Evolutionary conservation across 2,888 invertebrate genomes (phyloP).

Genomic region (Eledona agricola): DNA sequence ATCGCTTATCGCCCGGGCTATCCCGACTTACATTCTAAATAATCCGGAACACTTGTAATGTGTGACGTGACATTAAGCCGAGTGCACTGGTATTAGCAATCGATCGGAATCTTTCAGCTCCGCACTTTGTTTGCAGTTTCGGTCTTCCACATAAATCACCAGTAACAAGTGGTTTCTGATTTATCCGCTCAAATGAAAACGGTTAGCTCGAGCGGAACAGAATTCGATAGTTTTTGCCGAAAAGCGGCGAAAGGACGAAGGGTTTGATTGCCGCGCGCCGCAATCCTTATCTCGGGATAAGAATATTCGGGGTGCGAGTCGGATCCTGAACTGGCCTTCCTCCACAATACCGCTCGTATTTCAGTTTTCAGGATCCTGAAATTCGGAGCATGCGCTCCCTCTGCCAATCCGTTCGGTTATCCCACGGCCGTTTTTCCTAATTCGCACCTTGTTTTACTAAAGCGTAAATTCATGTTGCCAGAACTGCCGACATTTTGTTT

Average conservation of each 20-base stretch:
- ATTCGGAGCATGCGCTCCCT: slow-evolving; percentile 49
- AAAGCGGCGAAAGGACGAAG: no score
- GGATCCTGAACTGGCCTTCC: slow-evolving; percentile 50
- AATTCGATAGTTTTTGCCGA: slow-evolving; percentile 38
- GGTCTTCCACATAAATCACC: slow-evolving; percentile 46
- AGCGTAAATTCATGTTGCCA: slow-evolving; percentile 42
- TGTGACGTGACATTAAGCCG: slow-evolving; percentile 11
- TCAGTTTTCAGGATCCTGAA: slow-evolving; percentile 49
- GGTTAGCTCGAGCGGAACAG: slow-evolving; percentile 37
- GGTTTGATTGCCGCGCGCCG: slow-evolving; percentile 2
- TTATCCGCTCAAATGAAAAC: slow-evolving; percentile 39
- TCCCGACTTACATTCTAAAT: slow-evolving; percentile 25
- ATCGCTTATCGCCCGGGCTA: slow-evolving; percentile 13
- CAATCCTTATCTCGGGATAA: not conserved
- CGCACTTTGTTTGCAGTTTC: slow-evolving; percentile 43
- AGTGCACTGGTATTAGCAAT: slow-evolving; percentile 22
- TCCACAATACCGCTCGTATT: slow-evolving; percentile 52
- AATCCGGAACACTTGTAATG: slow-evolving; percentile 20
- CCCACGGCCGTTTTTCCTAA: slow-evolving; percentile 48
- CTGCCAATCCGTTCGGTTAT: slow-evolving; percentile 41
- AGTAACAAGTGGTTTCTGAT: slow-evolving; percentile 53
- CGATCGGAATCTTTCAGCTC: slow-evolving; percentile 24
- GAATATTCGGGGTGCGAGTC: slow-evolving; percentile 3
- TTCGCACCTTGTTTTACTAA: slow-evolving; percentile 51
- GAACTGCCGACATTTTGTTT: slow-evolving; percentile 29